Conservation (phyloP, 2,797 vertebrate species). For the Columba guinea region DNA sequence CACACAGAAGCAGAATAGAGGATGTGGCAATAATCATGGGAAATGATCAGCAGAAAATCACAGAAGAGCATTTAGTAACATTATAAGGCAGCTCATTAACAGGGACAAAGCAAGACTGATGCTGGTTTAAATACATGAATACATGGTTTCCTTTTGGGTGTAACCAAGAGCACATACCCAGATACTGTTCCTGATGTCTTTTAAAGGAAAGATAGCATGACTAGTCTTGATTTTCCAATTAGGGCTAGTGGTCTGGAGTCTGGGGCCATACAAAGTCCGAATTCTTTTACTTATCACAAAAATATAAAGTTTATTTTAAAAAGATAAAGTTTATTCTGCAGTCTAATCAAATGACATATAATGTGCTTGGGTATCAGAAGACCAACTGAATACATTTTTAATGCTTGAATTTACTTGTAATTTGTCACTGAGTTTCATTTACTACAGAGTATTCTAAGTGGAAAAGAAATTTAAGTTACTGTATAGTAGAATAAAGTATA, state of each 20-base stretch:
- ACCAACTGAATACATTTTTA: background rate
- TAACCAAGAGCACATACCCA: background rate
- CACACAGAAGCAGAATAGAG: background rate
- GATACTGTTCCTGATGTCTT: background rate
- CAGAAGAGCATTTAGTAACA: background rate
- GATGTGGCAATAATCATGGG: background rate
- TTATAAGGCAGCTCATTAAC: constrained; percentile 49
- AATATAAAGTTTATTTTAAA: background rate
- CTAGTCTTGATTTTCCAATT: background rate
- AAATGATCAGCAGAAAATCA: constrained; percentile 49
- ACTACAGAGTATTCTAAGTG: background rate
- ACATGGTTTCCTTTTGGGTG: background rate
- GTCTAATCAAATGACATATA: background rate
- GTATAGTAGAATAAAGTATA: background rate
- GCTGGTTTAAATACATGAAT: background rate
- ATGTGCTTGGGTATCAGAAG: background rate
- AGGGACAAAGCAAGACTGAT: constrained; percentile 5
- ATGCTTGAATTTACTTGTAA: background rate
- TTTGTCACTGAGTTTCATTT: background rate
- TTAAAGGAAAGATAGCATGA: background rate
- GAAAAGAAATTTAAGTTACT: background rate
- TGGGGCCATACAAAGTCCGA: background rate
- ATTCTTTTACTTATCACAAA: background rate
- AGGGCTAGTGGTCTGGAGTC: background rate
- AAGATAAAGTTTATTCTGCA: background rate